A percentile compares a stretch with the other conserved stretches of the same genome.
phyloP scores from a whole-genome alignment of 2,113 vertebrate genomes.

The Chlamydotis undulata region DNA sequence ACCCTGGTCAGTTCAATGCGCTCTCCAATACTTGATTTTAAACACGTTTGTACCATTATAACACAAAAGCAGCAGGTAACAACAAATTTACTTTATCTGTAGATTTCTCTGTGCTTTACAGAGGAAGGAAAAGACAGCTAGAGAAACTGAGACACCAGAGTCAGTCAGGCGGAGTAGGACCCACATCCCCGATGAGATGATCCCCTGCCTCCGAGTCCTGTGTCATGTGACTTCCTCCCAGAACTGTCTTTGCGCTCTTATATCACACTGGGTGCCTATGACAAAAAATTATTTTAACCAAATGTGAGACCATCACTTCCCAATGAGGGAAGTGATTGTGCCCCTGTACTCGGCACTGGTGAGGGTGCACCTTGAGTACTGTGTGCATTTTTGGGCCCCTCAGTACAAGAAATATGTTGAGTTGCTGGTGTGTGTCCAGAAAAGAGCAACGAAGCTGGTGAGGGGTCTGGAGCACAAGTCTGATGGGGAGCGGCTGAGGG shows the following conservation, averaged over 20 bases:
- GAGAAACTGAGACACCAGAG: background rate
- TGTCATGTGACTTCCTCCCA: background rate
- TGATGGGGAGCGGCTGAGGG: no score
- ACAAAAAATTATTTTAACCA: background rate
- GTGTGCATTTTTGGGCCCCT: no score
- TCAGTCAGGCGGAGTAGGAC: background rate
- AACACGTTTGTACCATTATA: background rate
- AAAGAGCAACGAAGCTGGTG: no score
- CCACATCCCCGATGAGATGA: background rate
- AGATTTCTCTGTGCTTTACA: background rate
- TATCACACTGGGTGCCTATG: background rate
- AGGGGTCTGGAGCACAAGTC: no score
- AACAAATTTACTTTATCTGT: background rate
- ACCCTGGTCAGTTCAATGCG: background rate
- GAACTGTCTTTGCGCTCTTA: background rate
- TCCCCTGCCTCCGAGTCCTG: background rate
- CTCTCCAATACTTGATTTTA: background rate
- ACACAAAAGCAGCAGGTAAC: background rate
- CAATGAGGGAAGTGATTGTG: no score
- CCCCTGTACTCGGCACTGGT: no score
- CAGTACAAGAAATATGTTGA: no score
- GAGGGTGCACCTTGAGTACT: no score
- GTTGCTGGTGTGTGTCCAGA: no score
- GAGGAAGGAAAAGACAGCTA: background rate
- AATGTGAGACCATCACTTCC: background rate